Conservation (phyloP, 2,113 vertebrate species). For the Eulacestoma nigropectus region DNA sequence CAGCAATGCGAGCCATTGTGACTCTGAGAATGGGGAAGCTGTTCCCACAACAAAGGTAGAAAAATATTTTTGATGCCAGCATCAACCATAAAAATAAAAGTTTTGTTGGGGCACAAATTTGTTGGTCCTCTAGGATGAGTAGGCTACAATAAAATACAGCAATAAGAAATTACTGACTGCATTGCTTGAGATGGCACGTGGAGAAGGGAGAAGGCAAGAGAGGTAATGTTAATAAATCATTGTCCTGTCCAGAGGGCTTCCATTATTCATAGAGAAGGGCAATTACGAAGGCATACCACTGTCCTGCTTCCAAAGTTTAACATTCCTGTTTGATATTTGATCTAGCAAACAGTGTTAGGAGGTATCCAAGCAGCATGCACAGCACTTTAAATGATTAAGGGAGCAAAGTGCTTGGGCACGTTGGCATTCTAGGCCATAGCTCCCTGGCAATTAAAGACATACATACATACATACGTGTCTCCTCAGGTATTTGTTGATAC, state of each 20-base stretch:
- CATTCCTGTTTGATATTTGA: constrained; percentile 66
- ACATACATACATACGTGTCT: background rate
- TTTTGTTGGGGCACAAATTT: background rate
- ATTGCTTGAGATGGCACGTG: background rate
- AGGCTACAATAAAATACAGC: background rate
- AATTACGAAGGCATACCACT: constrained; percentile 67
- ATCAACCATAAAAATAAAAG: background rate
- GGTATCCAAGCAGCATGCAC: constrained; percentile 47
- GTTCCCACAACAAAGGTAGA: background rate
- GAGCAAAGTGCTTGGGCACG: constrained; percentile 8
- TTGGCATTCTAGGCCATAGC: background rate
- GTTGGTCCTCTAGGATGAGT: background rate
- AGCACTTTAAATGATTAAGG: constrained; percentile 46
- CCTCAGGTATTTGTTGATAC: background rate
- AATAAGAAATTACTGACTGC: background rate
- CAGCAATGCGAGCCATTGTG: background rate
- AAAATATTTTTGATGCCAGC: background rate
- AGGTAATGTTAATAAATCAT: constrained; percentile 48
- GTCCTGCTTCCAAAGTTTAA: constrained; percentile 51
- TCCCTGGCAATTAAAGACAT: constrained; percentile 9
- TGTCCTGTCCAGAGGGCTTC: constrained; percentile 53
- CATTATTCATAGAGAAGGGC: constrained; percentile 64
- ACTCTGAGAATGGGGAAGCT: background rate
- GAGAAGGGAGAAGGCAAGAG: background rate
- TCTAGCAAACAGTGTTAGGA: constrained; percentile 65